Evolutionary conservation across 2,113 vertebrate genomes (phyloP), one percentile per base, ranked within the genome.

Genomic region (Saccopteryx leptura): DNA sequence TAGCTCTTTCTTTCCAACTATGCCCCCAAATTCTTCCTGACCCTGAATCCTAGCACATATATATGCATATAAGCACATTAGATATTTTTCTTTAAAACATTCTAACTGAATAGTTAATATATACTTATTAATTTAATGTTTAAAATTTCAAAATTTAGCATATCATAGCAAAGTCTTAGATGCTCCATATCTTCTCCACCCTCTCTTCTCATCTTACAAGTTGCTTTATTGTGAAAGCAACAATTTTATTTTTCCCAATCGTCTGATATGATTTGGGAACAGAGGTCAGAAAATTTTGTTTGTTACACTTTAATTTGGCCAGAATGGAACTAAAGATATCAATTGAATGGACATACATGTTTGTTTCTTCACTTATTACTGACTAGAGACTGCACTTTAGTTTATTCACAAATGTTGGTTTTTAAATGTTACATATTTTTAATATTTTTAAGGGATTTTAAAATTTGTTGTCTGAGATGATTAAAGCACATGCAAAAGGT

Each of bases 401-500:
- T 76, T 76, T 82, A 60, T 63, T 54, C 31, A 18, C 75, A 31
- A 86, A 26, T 83, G 10, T 75, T 86, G 72, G n/a, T 66, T 94
- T 95, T 71, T 74, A 94, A 94, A 88, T 84, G 50, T 75, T 95
- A 86, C 7, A 48, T 82, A 72, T 88, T 93, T 81, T 94, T 63
- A 78, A 81, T 78, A 54, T 81, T 56, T 92, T 91, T 58, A 87
- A 58, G 66, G 69, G 60, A 26, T 96, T 92, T 90, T 12, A 90
- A 93, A 90, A 92, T 85, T 60, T 56, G 72, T 85, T 82, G 61
- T 71, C n/a, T 93, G 81, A 28, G 24, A 60, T 79, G 69, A 97
- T 97, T 94, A 93, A 90, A 94, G 48, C 68, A 92, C 72, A 92
- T 65, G 82, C 54, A 90, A 74, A 93, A 66, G 31, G 3, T 83